A percentile compares a stretch with the other conserved stretches of the same genome.
Conservation (phyloP, 2,113 vertebrate species). For the Rhea americana region DNA sequence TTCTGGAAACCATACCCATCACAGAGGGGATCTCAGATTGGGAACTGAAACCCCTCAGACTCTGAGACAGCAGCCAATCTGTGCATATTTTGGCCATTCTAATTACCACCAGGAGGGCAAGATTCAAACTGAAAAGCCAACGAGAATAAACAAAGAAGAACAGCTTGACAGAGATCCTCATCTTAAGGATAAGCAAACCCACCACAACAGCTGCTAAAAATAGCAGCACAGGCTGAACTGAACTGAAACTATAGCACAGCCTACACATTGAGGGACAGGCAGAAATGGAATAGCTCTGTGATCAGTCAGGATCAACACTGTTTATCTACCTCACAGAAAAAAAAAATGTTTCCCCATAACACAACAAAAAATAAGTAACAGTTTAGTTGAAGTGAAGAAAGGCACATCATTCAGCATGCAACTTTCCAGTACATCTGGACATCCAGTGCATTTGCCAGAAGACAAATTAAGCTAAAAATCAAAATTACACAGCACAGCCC, state of each 20-base stretch:
- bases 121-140: not conserved
- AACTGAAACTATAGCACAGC: not conserved
- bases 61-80: fast-evolving
- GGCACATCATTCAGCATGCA: not conserved
- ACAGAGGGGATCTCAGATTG: not conserved
- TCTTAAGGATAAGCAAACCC: not conserved
- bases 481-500: not conserved
- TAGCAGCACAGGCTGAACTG: not conserved
- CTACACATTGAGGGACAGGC: not conserved
- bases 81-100: not conserved
- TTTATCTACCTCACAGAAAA: not conserved
- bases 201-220: not conserved
- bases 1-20: not conserved
- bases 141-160: not conserved
- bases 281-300: not conserved
- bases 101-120: not conserved
- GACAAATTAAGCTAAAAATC: not conserved
- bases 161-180: not conserved
- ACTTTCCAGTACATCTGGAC: not conserved
- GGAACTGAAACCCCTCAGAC: not conserved
- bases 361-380: not conserved
- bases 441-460: not conserved
- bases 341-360: not conserved
- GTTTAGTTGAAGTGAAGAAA: not conserved
- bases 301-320: not conserved